Evolutionary conservation across 1,140 invertebrate genomes (phyloP), one percentile per base, ranked within the genome.

Genomic region (Ericerus pela): DNA sequence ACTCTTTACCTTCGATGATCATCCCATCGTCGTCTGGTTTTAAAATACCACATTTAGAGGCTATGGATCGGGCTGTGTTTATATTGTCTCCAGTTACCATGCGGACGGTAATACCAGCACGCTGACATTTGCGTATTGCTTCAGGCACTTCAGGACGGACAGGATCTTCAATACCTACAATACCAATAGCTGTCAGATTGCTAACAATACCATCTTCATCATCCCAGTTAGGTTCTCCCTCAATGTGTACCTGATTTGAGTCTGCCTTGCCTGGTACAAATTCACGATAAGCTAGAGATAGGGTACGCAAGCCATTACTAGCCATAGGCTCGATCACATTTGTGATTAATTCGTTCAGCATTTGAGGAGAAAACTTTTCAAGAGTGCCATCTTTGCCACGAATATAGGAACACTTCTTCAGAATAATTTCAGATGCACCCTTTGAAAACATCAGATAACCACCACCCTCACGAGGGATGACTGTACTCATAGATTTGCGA

Each of bases 1-100:
- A 99, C 68, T 99, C 94, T 71, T 96, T 96, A 54, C 95, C 94
- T 69, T 98, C 95, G 18, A 98, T 70, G 47, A 98, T 92, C 22
- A 98, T 79, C 69, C 91, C 96, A 68, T 96, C 91, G 64, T 96
- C 92, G 59, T 83, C 85, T 22, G 91, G 89, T 63, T 83, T 85
- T n/a, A 98, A 70, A 63, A 99, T 99, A 38, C 95, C 95, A 73
- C 95, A 99, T 69, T 97, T 96, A 54, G 85, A 76, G 16, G 96
- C 93, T 67, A 99, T 99, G 28, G 95, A 97, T 47, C 93, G 79
- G 27, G 96, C 95, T 36, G 95, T 98, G 75, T 98, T 98, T 56
- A 98, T 83, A 72, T 99, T 99, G 73, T 99, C 96, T 58, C 96
- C 96, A 12, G 96, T 99, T 24, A 99, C 95, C 96, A 99, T 99